Evolutionary conservation across 23 tunicate genomes (phyloP), one percentile per base, ranked within the genome.

Genomic region (Pegea sp.): DNA sequence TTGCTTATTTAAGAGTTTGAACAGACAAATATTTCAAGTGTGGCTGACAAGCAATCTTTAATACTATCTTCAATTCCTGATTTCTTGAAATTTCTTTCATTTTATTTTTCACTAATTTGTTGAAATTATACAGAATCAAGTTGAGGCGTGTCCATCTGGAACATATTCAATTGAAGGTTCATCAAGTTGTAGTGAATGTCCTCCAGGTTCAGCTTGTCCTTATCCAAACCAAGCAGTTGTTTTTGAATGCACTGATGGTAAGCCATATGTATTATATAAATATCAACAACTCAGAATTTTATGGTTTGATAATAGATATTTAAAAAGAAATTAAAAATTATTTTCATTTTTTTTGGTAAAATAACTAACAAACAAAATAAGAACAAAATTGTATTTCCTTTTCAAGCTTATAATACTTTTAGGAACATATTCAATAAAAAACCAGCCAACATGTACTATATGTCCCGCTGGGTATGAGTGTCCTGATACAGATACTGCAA

Each of bases 401-500:
- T 56, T 56, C 46, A 24, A 52, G 25, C 21, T 53, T 52, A 52
- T n/a, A n/a, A n/a, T 18, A 11, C 26, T 31, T 59, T 4, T 33
- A 81, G 93, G 93, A 3, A 30, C 81, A 20, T 84, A 66, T 30
- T 74, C 95, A 5, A 28, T 63, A 0, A 73, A 28, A 25, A 64
- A 68, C 23, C 65, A 61, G 18, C 44, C 71, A 0, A 51, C 33
- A 22, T 84, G 95, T 55, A 63, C 71, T 1, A 5, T 28, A 4
- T 89, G 98, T 46, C 70, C 74, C 6, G 75, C 76, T 49, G 98
- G 90, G 24, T 51, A 11, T 24, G 72, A 61, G 21, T 89, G 98
- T 56, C 91, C 98, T 5, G 46, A 63, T 28, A 61, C 63, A 2
- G 74, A 63, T 42, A 48, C 53, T 2, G 63, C 29, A 20, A 50